These are phyloP conservation scores for Bovichtus variegatus DNA, from an alignment of 2,797 vertebrate genomes.

Conservation along the genomic window DNA sequence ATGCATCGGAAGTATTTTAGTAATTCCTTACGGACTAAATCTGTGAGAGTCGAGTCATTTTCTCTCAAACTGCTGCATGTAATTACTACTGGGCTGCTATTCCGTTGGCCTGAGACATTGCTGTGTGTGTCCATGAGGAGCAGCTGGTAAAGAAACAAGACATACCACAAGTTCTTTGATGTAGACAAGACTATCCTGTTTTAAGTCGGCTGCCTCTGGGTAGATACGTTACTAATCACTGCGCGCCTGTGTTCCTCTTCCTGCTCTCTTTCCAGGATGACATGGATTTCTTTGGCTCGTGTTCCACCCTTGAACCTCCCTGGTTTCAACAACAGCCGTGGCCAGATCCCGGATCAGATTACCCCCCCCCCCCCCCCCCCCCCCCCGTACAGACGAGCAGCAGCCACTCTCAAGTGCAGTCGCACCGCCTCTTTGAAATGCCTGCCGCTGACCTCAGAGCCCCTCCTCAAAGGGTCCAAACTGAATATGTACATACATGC, in stretches of 20 bases:
- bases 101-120: conserved; percentile 38
- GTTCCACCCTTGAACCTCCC: conserved; percentile 74
- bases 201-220: conserved; percentile 42
- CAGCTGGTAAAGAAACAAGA: conserved; percentile 60
- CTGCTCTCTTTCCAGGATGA: conserved; percentile 80
- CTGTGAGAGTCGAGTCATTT: background rate
- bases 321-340: conserved; percentile 72
- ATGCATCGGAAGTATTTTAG: no score
- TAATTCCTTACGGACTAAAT: no score
- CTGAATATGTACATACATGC: conserved; percentile 47
- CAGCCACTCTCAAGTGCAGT: conserved; percentile 34
- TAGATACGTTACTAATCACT: conserved; percentile 69
- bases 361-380: conserved; percentile 25
- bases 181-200: conserved; percentile 62
- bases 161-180: conserved; percentile 60
- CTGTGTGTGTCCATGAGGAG: conserved; percentile 46
- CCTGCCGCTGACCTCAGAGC: conserved; percentile 54
- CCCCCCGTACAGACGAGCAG: conserved; percentile 14
- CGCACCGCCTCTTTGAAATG: conserved; percentile 37
- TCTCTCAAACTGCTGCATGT: background rate
- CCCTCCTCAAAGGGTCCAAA: conserved; percentile 47
- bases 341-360: conserved; percentile 80
- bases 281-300: conserved; percentile 74
- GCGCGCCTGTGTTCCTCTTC: conserved; percentile 59
- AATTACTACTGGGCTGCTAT: background rate